A percentile compares a stretch with the other conserved stretches of the same genome.
Conservation (phyloP, 2,888 invertebrate genomes). For the Oscheius sp. region DNA sequence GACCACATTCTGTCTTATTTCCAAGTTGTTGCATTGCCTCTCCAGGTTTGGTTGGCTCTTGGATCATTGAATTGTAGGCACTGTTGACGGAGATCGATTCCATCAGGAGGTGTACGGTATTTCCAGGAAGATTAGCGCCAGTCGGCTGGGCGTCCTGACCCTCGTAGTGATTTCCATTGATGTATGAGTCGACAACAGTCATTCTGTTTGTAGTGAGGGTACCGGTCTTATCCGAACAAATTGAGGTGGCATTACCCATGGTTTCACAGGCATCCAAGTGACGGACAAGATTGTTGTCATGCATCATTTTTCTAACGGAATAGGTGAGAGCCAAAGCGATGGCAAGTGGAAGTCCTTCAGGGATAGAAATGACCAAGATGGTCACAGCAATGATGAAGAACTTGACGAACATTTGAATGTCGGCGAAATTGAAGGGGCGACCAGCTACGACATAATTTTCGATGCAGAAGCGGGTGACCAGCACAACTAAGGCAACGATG, state of each 20-base stretch:
- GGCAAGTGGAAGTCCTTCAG: constrained; percentile 96
- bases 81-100: constrained; percentile 82
- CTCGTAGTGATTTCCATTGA: constrained; percentile 66
- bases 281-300: constrained; percentile 77
- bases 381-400: constrained; percentile 99
- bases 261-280: constrained; percentile 78
- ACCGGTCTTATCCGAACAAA: constrained; percentile 78
- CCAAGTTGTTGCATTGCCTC: constrained; percentile 75
- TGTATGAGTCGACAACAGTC: constrained; percentile 79
- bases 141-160: constrained; percentile 65
- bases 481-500: constrained; percentile 69
- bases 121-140: constrained; percentile 56
- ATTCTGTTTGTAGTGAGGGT: constrained; percentile 78
- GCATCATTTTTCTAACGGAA: constrained; percentile 86
- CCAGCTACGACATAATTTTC: constrained; percentile 63
- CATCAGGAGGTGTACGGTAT: constrained; percentile 78
- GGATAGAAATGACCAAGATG: constrained; percentile 97
- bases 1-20: constrained; percentile 77
- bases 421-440: constrained; percentile 63
- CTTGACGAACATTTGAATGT: constrained; percentile 83
- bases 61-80: constrained; percentile 71
- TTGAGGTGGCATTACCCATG: constrained; percentile 78
- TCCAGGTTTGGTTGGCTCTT: constrained; percentile 64
- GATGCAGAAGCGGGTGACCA: constrained; percentile 71
- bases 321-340: constrained; percentile 98